Evolutionary conservation across 2,888 invertebrate genomes (phyloP).

Genomic region (Entomobrya proxima): DNA sequence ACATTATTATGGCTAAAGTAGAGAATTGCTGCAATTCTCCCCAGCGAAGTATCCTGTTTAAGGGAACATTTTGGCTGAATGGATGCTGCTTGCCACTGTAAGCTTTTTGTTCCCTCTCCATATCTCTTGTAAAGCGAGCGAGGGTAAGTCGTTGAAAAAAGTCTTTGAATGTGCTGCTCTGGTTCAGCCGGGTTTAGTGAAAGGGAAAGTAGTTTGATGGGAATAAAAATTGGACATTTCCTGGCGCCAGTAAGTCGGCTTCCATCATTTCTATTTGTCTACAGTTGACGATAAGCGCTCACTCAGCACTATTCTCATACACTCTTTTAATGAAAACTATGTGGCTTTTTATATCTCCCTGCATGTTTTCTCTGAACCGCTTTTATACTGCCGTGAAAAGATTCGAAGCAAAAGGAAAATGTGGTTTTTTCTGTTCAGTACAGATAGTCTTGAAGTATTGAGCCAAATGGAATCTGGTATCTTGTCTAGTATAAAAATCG

Average conservation of each 20-base stretch:
- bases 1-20: background rate
- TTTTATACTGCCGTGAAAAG: too few relatives aligned
- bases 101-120: background rate
- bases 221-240: conserved; percentile 75
- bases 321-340: background rate
- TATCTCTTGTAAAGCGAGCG: background rate
- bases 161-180: background rate
- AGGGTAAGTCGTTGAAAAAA: background rate
- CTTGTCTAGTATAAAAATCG: background rate
- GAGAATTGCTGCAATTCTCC: conserved; percentile 21
- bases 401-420: too few relatives aligned
- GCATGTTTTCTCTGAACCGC: too few relatives aligned
- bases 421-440: too few relatives aligned
- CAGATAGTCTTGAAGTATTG: too few relatives aligned
- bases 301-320: conserved; percentile 52
- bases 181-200: conserved; percentile 32
- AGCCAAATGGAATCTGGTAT: too few relatives aligned
- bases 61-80: too few relatives aligned
- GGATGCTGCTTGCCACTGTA: background rate
- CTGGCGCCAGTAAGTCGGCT: conserved; percentile 75
- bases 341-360: too few relatives aligned
- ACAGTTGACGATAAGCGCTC: conserved; percentile 40
- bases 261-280: conserved; percentile 54
- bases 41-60: too few relatives aligned
- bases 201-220: conserved; percentile 71